Evolutionary conservation across 2,888 invertebrate genomes (phyloP).

Genomic region (Drosophila subsilvestris): DNA sequence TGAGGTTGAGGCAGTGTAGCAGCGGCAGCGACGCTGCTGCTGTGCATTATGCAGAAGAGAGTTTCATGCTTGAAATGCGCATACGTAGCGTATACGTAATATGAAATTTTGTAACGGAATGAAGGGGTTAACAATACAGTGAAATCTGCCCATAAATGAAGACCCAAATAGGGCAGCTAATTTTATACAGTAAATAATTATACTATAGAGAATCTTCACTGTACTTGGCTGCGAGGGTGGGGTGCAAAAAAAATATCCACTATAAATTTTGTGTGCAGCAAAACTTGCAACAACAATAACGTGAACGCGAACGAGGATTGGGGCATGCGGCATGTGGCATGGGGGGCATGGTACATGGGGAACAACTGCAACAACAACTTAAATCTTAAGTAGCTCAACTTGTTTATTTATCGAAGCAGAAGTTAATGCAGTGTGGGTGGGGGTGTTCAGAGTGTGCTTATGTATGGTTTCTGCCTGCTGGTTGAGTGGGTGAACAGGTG

Average conservation of each 20-base stretch:
- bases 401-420: conserved; percentile 78
- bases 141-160: not conserved
- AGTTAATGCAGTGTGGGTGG: conserved; percentile 54
- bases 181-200: too few species aligned
- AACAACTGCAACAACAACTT: conserved; percentile 61
- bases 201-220: not conserved
- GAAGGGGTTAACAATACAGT: conserved; percentile 33
- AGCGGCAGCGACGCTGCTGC: conserved; percentile 44
- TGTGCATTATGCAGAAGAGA: conserved; percentile 73
- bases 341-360: conserved; percentile 17
- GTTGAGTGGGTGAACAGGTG: conserved; percentile 9
- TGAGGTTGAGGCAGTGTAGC: conserved; percentile 7
- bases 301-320: conserved; percentile 30
- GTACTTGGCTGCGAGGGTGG: not conserved
- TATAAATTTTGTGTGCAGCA: conserved; percentile 66
- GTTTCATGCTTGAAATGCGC: conserved; percentile 76
- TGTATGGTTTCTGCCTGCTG: not conserved
- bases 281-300: conserved; percentile 61
- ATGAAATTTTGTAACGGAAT: conserved; percentile 45
- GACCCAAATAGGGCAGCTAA: too few species aligned
- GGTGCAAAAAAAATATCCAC: conserved; percentile 57
- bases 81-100: conserved; percentile 76
- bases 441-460: not conserved
- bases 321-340: conserved; percentile 9
- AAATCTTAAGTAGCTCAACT: conserved; percentile 79